These are phyloP conservation scores for Oxyscelio sp. DNA, from an alignment of 2,888 invertebrate genomes.

Conservation along the genomic window DNA sequence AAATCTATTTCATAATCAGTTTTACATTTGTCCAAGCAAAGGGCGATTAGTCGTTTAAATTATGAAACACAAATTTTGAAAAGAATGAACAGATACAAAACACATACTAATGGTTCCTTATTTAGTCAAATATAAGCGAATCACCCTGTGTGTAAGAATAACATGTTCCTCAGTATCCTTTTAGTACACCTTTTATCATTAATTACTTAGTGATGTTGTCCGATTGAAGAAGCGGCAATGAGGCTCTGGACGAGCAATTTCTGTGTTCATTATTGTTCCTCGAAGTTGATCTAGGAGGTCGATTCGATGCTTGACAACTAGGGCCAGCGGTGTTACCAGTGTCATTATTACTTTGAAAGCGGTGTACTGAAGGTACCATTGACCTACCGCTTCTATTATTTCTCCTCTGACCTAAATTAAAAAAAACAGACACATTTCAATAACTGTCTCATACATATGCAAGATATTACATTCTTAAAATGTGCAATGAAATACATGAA, in stretches of 20 bases:
- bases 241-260: constrained; percentile 75
- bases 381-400: constrained; percentile 90
- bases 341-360: constrained; percentile 90
- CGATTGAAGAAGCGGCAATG: constrained; percentile 77
- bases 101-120: constrained; percentile 39
- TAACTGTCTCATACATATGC: too few relatives aligned
- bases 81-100: not conserved
- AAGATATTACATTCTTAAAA: too few relatives aligned
- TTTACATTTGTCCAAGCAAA: constrained; percentile 25
- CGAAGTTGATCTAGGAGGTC: constrained; percentile 75
- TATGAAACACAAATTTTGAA: not conserved
- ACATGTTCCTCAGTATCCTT: constrained; percentile 86
- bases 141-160: constrained; percentile 86
- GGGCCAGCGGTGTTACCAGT: constrained; percentile 90
- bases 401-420: constrained; percentile 74
- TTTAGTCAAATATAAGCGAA: constrained; percentile 83
- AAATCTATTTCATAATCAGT: not conserved
- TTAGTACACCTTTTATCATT: too few relatives aligned
- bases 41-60: constrained; percentile 78
- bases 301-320: constrained; percentile 79
- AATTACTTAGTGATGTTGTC: too few relatives aligned
- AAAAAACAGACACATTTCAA: too few relatives aligned
- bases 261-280: constrained; percentile 78
- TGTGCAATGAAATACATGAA: too few relatives aligned
- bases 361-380: constrained; percentile 93